Evolutionary conservation across 2,113 vertebrate genomes (phyloP).

Genomic region (Climacteris rufus): DNA sequence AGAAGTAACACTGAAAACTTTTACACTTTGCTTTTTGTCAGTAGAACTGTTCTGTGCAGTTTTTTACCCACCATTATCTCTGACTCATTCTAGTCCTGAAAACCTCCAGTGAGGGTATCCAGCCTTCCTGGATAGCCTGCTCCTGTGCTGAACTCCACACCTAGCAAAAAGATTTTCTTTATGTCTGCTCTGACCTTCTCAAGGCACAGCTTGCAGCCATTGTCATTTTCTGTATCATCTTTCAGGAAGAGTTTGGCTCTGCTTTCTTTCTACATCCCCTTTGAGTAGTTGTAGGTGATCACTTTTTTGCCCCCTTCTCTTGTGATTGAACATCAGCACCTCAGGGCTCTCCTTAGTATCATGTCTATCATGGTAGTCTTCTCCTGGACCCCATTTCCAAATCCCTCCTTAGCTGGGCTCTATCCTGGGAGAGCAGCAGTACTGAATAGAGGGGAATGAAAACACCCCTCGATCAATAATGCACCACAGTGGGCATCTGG

Average conservation of each 20-base stretch:
- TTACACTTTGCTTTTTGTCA: background rate
- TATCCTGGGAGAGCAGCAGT: background rate
- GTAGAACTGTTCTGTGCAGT: fast-evolving
- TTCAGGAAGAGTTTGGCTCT: background rate
- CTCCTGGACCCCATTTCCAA: background rate
- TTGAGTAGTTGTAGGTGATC: background rate
- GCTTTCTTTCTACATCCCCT: background rate
- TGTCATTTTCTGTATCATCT: background rate
- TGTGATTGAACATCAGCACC: background rate
- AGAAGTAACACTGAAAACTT: background rate
- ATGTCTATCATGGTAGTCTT: background rate
- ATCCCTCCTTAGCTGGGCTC: background rate
- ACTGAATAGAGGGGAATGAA: background rate
- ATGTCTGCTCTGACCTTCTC: background rate
- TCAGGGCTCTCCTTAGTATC: background rate
- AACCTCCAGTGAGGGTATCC: background rate
- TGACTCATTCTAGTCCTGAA: background rate
- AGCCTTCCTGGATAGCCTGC: background rate
- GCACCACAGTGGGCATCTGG: background rate
- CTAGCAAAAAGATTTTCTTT: background rate
- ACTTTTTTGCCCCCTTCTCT: background rate
- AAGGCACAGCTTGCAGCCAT: background rate
- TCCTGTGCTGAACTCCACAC: background rate
- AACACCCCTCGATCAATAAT: background rate
- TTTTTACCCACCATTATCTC: background rate